Conservation (phyloP, 2,888 invertebrate species). For the Boloria euphrosyne region DNA sequence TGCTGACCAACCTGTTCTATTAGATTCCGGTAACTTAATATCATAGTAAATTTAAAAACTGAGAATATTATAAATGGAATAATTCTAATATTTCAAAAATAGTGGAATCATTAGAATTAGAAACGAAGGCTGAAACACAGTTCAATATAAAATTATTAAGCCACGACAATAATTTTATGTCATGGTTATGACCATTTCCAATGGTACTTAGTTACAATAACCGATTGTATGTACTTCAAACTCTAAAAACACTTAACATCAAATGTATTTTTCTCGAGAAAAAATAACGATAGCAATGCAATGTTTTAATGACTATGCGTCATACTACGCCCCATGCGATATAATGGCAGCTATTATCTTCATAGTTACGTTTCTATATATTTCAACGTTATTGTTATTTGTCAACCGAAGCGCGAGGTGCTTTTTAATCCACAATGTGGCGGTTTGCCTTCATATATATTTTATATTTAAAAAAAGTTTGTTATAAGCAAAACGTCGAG, state of each 20-base stretch:
- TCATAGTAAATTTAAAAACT: background rate
- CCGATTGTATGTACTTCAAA: background rate
- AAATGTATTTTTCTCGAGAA: background rate
- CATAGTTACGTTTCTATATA: conserved; percentile 23
- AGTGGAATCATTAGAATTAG: too few relatives aligned
- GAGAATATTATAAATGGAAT: background rate
- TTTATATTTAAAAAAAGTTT: background rate
- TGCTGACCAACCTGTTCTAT: conserved; percentile 55
- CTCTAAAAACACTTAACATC: background rate
- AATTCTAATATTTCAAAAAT: background rate
- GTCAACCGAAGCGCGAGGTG: conserved; percentile 15
- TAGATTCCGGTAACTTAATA: conserved; percentile 39
- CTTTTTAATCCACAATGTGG: conserved; percentile 5
- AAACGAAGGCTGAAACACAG: too few relatives aligned
- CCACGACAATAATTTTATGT: too few relatives aligned
- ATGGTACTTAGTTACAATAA: background rate
- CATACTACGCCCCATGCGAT: conserved; percentile 13
- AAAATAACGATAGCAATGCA: conserved; percentile 1
- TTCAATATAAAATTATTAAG: too few relatives aligned
- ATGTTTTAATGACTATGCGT: conserved; percentile 25
- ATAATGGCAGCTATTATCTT: conserved; percentile 23
- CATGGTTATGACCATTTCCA: too few relatives aligned
- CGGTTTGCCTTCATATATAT: conserved; percentile 11
- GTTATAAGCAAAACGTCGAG: too few relatives aligned
- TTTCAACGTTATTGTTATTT: conserved; percentile 16